phyloP scores from a whole-genome alignment of 2,113 vertebrate species.

The Gnathonemus echidnorhynchus region DNA sequence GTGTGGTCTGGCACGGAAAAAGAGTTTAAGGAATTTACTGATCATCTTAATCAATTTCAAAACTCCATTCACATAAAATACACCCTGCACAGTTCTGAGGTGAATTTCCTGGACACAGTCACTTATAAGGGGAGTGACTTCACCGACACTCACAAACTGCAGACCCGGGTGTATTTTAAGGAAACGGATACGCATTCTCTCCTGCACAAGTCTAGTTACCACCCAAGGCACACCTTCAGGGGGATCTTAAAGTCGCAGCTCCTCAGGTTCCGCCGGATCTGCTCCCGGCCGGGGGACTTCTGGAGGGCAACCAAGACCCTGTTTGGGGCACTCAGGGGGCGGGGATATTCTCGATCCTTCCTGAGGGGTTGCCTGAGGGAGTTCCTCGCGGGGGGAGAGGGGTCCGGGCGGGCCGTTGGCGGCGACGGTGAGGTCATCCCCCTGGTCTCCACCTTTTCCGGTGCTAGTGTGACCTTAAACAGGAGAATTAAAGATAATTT shows the following conservation, averaged over 20 bases:
- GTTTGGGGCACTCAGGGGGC: background rate
- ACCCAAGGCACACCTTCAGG: background rate
- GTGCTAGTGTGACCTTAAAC: background rate
- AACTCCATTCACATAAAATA: background rate
- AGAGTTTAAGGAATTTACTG: background rate
- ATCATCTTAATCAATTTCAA: background rate
- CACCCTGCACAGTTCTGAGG: background rate
- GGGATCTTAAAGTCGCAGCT: background rate
- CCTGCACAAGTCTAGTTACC: background rate
- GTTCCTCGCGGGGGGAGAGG: background rate
- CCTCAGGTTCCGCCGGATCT: background rate
- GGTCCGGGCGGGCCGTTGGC: no score
- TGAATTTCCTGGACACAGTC: background rate
- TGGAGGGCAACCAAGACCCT: background rate
- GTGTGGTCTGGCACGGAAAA: background rate
- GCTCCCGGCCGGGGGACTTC: background rate
- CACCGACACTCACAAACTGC: no score
- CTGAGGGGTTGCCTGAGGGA: no score
- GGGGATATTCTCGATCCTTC: background rate
- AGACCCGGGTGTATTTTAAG: no score
- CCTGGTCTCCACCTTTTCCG: background rate
- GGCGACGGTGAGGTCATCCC: background rate
- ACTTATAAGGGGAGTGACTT: background rate
- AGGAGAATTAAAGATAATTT: background rate
- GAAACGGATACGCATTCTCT: no score